Base-by-base conservation (phyloP, 37 sponge, comb jelly and placozoan genomes). In the Spongilla lacustris region DNA sequence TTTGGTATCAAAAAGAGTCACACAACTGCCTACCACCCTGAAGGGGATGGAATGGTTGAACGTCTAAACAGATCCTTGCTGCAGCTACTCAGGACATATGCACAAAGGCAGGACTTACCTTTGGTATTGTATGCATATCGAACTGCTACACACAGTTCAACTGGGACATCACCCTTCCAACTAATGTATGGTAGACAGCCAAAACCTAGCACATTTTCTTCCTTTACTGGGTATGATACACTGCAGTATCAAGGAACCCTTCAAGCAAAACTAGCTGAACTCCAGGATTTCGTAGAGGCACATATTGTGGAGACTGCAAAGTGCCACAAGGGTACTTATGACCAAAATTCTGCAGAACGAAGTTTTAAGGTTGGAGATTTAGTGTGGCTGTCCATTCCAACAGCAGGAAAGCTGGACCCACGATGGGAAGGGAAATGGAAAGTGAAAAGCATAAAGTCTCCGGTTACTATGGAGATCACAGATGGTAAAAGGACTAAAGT, bases 21-120 rank as follows among this genome's bases (percentile, higher is more conserved):
- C 11, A 90, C 86, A 10, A 81, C 91, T 23, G 71, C 91, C 17
- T 85, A 91, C 48, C 87, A 86, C 69, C 87, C 87, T 19, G 75
- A 81, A 83, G 87, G 91, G 1, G 86, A 91, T 68, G 92, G 87
- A 34, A 68, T 86, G 80, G 86, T 91, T 33, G 86, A 91, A 73
- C 73, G 87, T 4, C 71, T 77, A n/a, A 91, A 91, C 71, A 50
- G 87, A 34, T 84, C 83, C 13, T 79, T 91, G 10, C 78, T 91
- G 19, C 91, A 91, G 32, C 79, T 91, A 71, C 83, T 91, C 23
- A 30, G 91, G 36, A 25, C 77, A 19, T 86, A 81, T 73, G 48
- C 27, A 35, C 32, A 79, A n/a, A 36, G 76, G 34, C 73, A 34
- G 37, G 38, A 82, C 68, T 79, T 86, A 28, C 87, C 87, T 22